Conservation (phyloP, 2,888 invertebrate genomes). For the Chloroclystis v-ata region DNA sequence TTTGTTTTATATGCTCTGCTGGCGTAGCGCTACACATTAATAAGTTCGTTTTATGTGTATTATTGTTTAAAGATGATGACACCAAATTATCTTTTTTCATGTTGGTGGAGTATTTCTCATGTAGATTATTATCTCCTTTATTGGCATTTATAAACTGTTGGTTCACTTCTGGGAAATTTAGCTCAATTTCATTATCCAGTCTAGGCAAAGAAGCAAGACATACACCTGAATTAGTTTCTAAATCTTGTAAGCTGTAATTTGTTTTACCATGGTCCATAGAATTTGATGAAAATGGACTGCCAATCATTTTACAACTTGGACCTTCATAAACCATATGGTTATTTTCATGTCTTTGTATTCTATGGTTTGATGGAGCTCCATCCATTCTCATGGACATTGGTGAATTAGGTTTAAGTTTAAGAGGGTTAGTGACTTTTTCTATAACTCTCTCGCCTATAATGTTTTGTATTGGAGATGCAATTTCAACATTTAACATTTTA, state of each 20-base stretch:
- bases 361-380: slow-evolving; percentile 39
- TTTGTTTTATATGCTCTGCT: slow-evolving; percentile 46
- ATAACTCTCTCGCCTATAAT: slow-evolving; percentile 60
- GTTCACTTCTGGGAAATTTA: slow-evolving; percentile 71
- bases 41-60: slow-evolving; percentile 7
- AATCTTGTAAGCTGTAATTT: slow-evolving; percentile 62
- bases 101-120: slow-evolving; percentile 1
- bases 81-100: not conserved
- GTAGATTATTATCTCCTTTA: slow-evolving; percentile 42
- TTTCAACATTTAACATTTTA: slow-evolving; percentile 68
- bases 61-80: slow-evolving; percentile 3
- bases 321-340: slow-evolving; percentile 35
- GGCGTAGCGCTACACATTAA: not conserved
- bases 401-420: slow-evolving; percentile 40
- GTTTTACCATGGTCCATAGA: slow-evolving; percentile 47
- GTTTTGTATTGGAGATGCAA: slow-evolving; percentile 60
- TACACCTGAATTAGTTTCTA: slow-evolving; percentile 65
- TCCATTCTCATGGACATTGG: slow-evolving; percentile 38
- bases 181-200: slow-evolving; percentile 70
- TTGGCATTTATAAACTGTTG: slow-evolving; percentile 73
- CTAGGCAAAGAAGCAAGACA: slow-evolving; percentile 67
- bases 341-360: slow-evolving; percentile 37
- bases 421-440: slow-evolving; percentile 67
- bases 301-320: slow-evolving; percentile 63
- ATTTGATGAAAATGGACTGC: slow-evolving; percentile 48